These are phyloP conservation scores for Aquatica leii DNA, from an alignment of 2,888 invertebrate species.

Conservation along the genomic window DNA sequence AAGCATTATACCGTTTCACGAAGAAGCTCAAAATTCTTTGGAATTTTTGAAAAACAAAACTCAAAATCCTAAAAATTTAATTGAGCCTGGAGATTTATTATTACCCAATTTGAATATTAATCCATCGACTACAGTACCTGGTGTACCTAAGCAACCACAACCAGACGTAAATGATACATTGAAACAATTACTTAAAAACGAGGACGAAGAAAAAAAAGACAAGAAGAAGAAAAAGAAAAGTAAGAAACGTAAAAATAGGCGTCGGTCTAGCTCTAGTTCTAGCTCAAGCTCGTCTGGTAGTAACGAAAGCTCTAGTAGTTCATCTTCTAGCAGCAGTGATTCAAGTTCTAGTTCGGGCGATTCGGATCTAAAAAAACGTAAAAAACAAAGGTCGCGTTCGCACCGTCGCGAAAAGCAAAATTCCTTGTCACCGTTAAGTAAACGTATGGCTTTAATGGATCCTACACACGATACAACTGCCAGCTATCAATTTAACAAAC, in stretches of 20 bases:
- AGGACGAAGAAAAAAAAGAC: slow-evolving; percentile 66
- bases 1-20: slow-evolving; percentile 84
- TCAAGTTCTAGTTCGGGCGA: slow-evolving; percentile 75
- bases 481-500: slow-evolving; percentile 76
- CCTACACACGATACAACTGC: slow-evolving; percentile 63
- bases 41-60: slow-evolving; percentile 80
- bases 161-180: slow-evolving; percentile 71
- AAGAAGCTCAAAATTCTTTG: slow-evolving; percentile 85
- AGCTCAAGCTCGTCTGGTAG: slow-evolving; percentile 60
- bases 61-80: slow-evolving; percentile 65
- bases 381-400: slow-evolving; percentile 67
- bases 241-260: slow-evolving; percentile 71
- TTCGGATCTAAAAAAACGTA: slow-evolving; percentile 63
- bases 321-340: slow-evolving; percentile 64
- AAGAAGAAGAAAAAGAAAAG: slow-evolving; percentile 72
- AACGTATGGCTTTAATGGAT: slow-evolving; percentile 80
- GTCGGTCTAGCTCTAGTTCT: slow-evolving; percentile 64
- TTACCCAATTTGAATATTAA: slow-evolving; percentile 66
- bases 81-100: slow-evolving; percentile 70
- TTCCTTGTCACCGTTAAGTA: slow-evolving; percentile 82
- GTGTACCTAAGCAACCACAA: slow-evolving; percentile 56
- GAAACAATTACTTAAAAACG: slow-evolving; percentile 68
- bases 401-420: slow-evolving; percentile 69
- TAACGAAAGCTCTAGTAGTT: slow-evolving; percentile 68
- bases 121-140: slow-evolving; percentile 7